These are phyloP conservation scores for Taenioides sp. DNA, from an alignment of 2,797 vertebrate genomes.

Conservation along the genomic window DNA sequence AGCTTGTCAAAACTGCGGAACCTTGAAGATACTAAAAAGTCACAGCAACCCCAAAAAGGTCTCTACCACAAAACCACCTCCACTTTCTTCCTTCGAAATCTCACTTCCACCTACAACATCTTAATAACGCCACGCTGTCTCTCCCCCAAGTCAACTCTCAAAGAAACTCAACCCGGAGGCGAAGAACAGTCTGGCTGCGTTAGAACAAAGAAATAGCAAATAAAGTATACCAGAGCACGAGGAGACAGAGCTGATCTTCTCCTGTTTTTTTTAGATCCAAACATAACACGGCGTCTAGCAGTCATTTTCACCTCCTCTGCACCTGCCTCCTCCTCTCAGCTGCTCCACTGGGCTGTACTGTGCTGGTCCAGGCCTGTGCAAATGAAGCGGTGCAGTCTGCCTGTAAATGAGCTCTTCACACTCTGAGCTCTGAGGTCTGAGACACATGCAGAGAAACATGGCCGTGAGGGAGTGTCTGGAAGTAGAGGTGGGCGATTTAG, in stretches of 20 bases:
- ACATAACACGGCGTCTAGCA: conserved; percentile 42
- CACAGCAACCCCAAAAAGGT: background rate
- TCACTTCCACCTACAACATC: background rate
- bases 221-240: conserved; percentile 17
- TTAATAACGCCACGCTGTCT: background rate
- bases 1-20: background rate
- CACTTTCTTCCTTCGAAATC: background rate
- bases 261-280: conserved; percentile 47
- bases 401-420: conserved; percentile 56
- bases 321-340: conserved; percentile 29
- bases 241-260: conserved; percentile 46
- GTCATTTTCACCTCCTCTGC: conserved; percentile 54
- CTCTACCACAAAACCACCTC: background rate
- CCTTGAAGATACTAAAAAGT: background rate
- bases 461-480: too few relatives aligned
- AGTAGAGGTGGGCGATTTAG: too few relatives aligned
- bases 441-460: background rate
- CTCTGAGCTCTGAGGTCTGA: background rate
- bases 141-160: background rate
- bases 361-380: conserved; percentile 33
- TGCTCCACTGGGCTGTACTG: conserved; percentile 1
- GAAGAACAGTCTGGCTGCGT: background rate
- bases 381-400: conserved; percentile 44
- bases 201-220: background rate
- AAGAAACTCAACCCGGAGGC: background rate